A percentile compares a stretch with the other conserved stretches of the same genome.
phyloP scores from a whole-genome alignment of 2,888 invertebrate genomes.

The Ennomos erosarius region DNA sequence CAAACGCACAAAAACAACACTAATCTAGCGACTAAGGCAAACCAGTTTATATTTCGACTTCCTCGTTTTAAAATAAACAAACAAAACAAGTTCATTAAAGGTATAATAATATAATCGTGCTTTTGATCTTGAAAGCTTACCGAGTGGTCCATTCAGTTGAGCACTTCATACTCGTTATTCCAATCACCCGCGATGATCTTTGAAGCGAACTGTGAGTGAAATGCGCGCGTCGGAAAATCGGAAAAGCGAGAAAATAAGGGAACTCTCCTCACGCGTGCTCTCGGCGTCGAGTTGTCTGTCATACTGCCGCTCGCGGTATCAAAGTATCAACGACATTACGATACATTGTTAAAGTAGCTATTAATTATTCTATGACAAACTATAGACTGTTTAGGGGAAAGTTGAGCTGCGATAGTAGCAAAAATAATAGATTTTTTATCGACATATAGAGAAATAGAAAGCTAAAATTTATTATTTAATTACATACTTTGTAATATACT shows the following conservation, averaged over 20 bases:
- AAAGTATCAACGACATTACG: background rate
- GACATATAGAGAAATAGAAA: no score
- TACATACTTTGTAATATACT: no score
- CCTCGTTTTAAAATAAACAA: slow-evolving; percentile 17
- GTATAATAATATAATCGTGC: background rate
- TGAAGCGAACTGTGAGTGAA: slow-evolving; percentile 23
- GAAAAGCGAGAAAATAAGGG: slow-evolving; percentile 34
- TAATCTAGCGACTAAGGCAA: slow-evolving; percentile 6
- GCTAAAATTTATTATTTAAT: no score
- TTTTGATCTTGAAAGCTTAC: slow-evolving; percentile 17
- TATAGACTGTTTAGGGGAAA: no score
- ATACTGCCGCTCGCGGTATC: slow-evolving; percentile 36
- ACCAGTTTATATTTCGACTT: slow-evolving; percentile 23
- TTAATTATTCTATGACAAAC: no score
- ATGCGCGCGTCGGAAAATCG: slow-evolving; percentile 35
- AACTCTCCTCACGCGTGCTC: slow-evolving; percentile 31
- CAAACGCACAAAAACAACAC: background rate
- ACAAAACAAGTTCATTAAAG: background rate
- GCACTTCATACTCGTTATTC: slow-evolving; percentile 20
- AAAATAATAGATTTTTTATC: no score
- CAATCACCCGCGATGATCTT: slow-evolving; percentile 30
- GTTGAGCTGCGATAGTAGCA: no score
- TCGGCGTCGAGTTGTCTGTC: slow-evolving; percentile 27
- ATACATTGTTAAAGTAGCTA: background rate
- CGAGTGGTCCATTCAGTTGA: slow-evolving; percentile 18